Conservation (phyloP, 2,797 vertebrate species). For the Micromesistius poutassou region DNA sequence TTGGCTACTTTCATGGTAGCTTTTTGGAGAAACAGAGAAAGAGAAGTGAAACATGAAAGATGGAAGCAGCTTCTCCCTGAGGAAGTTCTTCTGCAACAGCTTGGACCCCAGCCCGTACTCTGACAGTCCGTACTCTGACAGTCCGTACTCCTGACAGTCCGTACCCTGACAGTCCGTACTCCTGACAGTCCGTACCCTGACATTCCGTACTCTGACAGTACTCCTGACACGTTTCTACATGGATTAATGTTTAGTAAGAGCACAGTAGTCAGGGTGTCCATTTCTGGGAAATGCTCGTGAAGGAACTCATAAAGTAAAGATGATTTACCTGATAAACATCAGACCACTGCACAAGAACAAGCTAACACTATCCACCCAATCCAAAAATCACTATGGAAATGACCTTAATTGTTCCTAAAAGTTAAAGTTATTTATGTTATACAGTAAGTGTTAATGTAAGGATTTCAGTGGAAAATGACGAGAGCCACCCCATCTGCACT, state of each 20-base stretch:
- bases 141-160: too few species aligned
- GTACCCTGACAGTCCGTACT: too few species aligned
- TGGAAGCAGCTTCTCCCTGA: background rate
- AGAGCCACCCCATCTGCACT: background rate
- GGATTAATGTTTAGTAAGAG: background rate
- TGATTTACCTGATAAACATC: background rate
- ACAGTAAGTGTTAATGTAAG: background rate
- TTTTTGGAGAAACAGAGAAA: constrained; percentile 13
- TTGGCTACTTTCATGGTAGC: constrained; percentile 15
- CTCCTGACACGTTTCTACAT: background rate
- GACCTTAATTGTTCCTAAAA: background rate
- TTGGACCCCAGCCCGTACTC: background rate
- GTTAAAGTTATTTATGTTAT: background rate
- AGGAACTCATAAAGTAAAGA: background rate
- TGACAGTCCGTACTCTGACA: too few species aligned
- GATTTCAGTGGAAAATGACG: background rate
- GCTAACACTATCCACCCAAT: background rate
- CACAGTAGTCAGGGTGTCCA: background rate
- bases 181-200: too few species aligned
- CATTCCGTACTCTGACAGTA: too few species aligned
- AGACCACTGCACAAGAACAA: background rate
- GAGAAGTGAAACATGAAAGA: constrained; percentile 26
- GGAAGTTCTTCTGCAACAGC: background rate
- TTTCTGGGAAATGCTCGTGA: background rate
- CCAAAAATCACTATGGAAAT: background rate